These are phyloP conservation scores for Cygnus buccinator DNA, from an alignment of 2,113 vertebrate genomes.

Conservation along the genomic window DNA sequence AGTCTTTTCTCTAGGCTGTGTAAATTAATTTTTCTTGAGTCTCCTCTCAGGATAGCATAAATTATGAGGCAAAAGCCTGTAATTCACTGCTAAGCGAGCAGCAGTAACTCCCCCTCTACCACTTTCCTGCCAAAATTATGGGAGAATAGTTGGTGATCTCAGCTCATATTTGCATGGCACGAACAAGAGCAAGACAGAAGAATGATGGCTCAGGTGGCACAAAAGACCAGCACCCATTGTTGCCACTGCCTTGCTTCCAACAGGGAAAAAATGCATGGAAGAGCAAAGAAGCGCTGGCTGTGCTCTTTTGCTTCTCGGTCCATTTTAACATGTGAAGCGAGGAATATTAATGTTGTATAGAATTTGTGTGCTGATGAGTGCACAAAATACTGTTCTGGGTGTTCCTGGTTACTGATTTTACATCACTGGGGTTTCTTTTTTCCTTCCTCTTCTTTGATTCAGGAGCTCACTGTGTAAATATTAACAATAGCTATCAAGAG, in stretches of 20 bases:
- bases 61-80: conserved; percentile 41
- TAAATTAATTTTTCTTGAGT: conserved; percentile 55
- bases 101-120: conserved; percentile 25
- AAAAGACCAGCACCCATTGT: not conserved
- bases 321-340: not conserved
- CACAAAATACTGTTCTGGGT: not conserved
- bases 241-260: not conserved
- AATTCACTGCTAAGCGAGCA: not conserved
- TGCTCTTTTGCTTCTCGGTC: not conserved
- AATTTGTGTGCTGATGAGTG: not conserved
- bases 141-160: conserved; percentile 35
- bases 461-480: conserved; percentile 10
- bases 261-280: not conserved
- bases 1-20: not conserved
- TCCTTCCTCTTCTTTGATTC: not conserved
- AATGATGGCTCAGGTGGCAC: not conserved
- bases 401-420: not conserved
- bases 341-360: not conserved
- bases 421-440: not conserved
- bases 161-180: not conserved
- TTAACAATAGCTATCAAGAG: conserved; percentile 8
- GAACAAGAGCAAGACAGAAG: not conserved
- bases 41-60: conserved; percentile 32
- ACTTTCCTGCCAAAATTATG: conserved; percentile 36
- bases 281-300: not conserved